Base-by-base conservation (phyloP, 2,888 invertebrate species). In the Thysanoteuthis rhombus region DNA sequence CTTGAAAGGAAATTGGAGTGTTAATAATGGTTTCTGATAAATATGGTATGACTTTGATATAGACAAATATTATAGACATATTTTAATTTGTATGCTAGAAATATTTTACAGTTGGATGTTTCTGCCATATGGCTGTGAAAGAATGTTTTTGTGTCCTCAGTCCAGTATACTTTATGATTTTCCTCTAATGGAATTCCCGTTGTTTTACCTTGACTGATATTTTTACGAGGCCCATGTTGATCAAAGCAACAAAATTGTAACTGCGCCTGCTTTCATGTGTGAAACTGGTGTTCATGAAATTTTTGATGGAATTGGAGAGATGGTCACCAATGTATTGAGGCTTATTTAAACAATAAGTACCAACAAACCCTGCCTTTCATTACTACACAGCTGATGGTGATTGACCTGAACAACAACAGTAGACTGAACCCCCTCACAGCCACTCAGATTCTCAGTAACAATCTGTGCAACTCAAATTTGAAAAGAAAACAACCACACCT, bases 191-290 rank as follows among this genome's bases (percentile, higher is more conserved):
- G 16, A n/a, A n/a, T 75, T 32, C 10, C n/a, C 36, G 75, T 75
- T 75, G 36, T 75, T 75, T 75, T 36, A 75, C 75, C 75, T 75
- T 75, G n/a, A 75, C 75, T 75, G n/a, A 91, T 45, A 12, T 90
- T 39, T 42, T 92, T 92, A 92, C n/a, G 92, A 92, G 45, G 92
- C 92, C 19, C 97, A 97, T 90, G 96, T 97, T 58, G 97, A 97
- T 95, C 96, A 96, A 36, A 96, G 97, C n/a, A 97, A 97, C 95
- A 97, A 97, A 93, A 96, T 98, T 39, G 97, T 97, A 22, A 97
- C 97, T 28, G 97, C 97, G n/a, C 98, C 98, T 12, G 98, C 97
- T 1, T 98, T 97, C 96, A 97, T 98, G 97, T 97, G 97, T 94
- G 96, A 97, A 89, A 97, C 97, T 22, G 95, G 97, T 0, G 97